Percentiles rank a stretch among this genome's conserved stretches.
Evolutionary conservation across 2,113 vertebrate species (phyloP).

Genomic region (Nematolebias whitei): DNA sequence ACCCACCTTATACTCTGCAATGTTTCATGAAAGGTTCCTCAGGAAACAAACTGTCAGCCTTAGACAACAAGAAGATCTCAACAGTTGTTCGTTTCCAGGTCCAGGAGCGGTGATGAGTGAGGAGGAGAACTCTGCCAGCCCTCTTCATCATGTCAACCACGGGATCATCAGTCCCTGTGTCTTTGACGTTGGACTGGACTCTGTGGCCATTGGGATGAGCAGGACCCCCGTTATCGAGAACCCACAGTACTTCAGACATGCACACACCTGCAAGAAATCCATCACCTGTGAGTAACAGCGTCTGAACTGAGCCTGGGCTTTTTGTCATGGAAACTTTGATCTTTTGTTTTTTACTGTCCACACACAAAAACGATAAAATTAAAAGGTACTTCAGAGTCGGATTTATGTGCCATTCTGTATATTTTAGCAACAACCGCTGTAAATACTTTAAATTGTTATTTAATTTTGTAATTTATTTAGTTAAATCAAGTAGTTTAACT

Average conservation of each 20-base stretch:
- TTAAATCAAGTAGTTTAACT: no score
- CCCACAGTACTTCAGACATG: slow-evolving; percentile 96
- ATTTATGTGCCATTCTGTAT: no score
- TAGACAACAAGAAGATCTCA: background rate
- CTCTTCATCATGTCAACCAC: slow-evolving; percentile 95
- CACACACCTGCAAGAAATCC: slow-evolving; percentile 93
- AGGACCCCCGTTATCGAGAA: slow-evolving; percentile 96
- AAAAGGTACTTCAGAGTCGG: no score
- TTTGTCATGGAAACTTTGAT: no score
- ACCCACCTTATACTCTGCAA: no score
- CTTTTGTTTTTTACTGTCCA: no score
- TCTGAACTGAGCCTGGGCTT: background rate
- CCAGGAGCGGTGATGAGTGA: slow-evolving; percentile 95
- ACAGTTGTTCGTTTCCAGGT: slow-evolving; percentile 72
- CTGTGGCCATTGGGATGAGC: slow-evolving; percentile 96
- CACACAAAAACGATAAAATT: no score
- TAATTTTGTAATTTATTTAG: no score
- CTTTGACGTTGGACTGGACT: slow-evolving; percentile 86
- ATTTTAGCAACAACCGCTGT: no score
- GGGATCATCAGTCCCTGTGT: slow-evolving; percentile 91
- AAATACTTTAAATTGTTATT: no score
- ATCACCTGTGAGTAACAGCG: slow-evolving; percentile 88
- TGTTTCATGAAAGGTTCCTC: no score
- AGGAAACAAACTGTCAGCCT: no score
- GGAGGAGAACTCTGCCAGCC: slow-evolving; percentile 94